Percentiles rank a stretch among this genome's conserved stretches.
phyloP scores from a whole-genome alignment of 1,140 invertebrate species.

The Chelonus insularis region DNA sequence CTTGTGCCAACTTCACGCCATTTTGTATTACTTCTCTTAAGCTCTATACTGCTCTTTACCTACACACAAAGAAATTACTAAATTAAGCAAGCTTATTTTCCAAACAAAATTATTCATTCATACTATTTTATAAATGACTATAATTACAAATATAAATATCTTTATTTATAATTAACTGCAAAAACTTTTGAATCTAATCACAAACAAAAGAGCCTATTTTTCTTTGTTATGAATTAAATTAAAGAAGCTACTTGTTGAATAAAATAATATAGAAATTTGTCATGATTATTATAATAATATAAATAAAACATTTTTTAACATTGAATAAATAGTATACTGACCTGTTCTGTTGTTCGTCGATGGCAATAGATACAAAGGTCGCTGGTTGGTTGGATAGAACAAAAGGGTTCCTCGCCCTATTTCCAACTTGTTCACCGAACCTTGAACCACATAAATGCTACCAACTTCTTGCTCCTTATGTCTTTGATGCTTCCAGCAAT shows the following conservation, averaged over 20 bases:
- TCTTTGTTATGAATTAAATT: too few relatives aligned
- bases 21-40: neutral
- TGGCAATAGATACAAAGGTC: constrained; percentile 51
- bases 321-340: too few relatives aligned
- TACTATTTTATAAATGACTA: too few relatives aligned
- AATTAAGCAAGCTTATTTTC: neutral
- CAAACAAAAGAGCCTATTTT: too few relatives aligned
- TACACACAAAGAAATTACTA: neutral
- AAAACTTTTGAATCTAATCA: too few relatives aligned
- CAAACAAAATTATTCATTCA: too few relatives aligned
- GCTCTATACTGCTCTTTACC: constrained; percentile 2
- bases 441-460: constrained; percentile 46
- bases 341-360: constrained; percentile 59
- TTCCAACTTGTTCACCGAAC: constrained; percentile 51
- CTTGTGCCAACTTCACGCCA: constrained; percentile 1
- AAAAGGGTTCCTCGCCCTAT: constrained; percentile 54
- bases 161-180: too few relatives aligned
- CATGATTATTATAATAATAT: too few relatives aligned
- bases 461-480: constrained; percentile 38
- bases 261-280: too few relatives aligned
- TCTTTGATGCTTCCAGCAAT: constrained; percentile 13
- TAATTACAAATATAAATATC: too few relatives aligned
- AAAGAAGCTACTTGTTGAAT: too few relatives aligned
- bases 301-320: too few relatives aligned
- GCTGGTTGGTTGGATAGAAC: constrained; percentile 49